Base-by-base conservation (phyloP, 1,140 invertebrate genomes). In the Coptotermes formosanus region DNA sequence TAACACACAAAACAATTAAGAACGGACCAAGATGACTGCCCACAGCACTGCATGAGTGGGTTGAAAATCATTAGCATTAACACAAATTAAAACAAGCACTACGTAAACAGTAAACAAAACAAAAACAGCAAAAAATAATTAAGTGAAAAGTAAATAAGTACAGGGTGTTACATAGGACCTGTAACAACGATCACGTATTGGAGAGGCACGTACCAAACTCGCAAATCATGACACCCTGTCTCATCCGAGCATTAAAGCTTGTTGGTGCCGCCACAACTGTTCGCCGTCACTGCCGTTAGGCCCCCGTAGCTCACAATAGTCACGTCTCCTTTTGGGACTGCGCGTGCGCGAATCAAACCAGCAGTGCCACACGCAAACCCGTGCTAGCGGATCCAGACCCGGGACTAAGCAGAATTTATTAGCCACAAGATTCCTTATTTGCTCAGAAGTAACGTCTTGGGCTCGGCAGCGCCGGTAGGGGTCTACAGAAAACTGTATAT, bases 71-170 rank as follows among this genome's bases (percentile, higher is more conserved):
- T 16, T 38, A 30, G 38, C 84, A 38, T 64, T 21, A 43, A 88
- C 88, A 89, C 88, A 88, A 88, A 87, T 88, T 87, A 86, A 88
- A 88, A 87, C 21, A 83, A 87, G 86, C 87, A 86, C 86, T 55
- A 87, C 59, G 85, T 81, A 85, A 86, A 85, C 86, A 86, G 87
- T 87, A 87, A 84, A 85, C 85, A 87, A 85, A 88, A 89, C 90
- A 90, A 88, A 88, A 87, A 89, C 88, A 90, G 89, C 88, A 88
- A 90, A 88, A 89, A 90, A 90, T 89, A 89, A 89, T 88, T 90
- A 91, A 90, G 89, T 91, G 90, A 90, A 90, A 64, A 19, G 8
- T 64, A n/a, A 64, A 21, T 21, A 19, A 0, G 6, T 21, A 64
- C 19, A 64, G 59, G 59, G 59, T 64, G 59, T n/a, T n/a, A 64